These are phyloP conservation scores for Holcopasites calliopsidis DNA, from an alignment of 1,140 invertebrate genomes.

Conservation along the genomic window DNA sequence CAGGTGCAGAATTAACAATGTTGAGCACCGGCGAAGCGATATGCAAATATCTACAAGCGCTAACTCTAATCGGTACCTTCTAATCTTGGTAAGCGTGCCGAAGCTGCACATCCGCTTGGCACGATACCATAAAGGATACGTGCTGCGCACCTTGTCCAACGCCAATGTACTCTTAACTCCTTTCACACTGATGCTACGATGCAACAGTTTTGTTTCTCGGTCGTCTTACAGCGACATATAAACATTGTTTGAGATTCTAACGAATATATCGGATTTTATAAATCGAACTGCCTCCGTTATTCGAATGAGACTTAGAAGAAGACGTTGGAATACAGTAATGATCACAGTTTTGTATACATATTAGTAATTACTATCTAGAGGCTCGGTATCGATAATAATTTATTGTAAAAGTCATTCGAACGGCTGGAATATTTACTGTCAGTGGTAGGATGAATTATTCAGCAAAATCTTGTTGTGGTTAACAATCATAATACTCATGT, in stretches of 20 bases:
- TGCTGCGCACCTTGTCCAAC: conserved; percentile 10
- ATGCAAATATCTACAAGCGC: conserved; percentile 59
- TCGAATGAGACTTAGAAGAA: too few species aligned
- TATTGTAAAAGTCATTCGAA: too few species aligned
- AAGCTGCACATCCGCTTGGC: conserved; percentile 9
- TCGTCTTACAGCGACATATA: background rate
- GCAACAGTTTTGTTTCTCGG: background rate
- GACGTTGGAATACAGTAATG: too few species aligned
- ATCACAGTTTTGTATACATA: too few species aligned
- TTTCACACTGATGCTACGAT: background rate
- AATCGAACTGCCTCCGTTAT: background rate
- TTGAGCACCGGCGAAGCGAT: conserved; percentile 44
- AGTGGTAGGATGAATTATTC: too few species aligned
- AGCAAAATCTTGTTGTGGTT: too few species aligned
- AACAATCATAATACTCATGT: too few species aligned
- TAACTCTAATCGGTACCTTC: conserved; percentile 36
- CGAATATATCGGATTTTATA: background rate
- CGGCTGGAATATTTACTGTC: too few species aligned
- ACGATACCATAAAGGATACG: conserved; percentile 35
- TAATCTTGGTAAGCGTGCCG: conserved; percentile 35
- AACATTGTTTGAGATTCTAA: background rate
- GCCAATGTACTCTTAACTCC: conserved; percentile 10
- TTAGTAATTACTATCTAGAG: too few species aligned
- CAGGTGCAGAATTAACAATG: conserved; percentile 25
- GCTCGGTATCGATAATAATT: too few species aligned